Base-by-base conservation (phyloP, 2,797 vertebrate genomes). In the Malurus leucopterus region DNA sequence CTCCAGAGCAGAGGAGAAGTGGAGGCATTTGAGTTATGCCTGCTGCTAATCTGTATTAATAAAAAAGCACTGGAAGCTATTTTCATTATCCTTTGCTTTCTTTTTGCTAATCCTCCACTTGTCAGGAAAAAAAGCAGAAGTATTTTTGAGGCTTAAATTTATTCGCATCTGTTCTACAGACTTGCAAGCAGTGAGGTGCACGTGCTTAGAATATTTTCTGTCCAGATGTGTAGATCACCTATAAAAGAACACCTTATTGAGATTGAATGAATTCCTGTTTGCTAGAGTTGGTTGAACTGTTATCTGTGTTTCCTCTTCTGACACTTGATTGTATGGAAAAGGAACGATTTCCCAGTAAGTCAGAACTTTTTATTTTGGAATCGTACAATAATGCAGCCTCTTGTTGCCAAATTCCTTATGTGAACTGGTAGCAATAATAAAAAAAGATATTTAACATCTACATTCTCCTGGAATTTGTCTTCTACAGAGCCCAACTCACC, bases 61-160 rank as follows among this genome's bases (percentile, higher is more conserved):
- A 81, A 58, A 84, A 69, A 84, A 78, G 4, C 22, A 29, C 26
- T 75, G 53, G 41, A 88, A 72, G 63, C 41, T 80, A 34, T 89
- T 89, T 80, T 43, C 59, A 57, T 75, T 72, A 93, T 84, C 20
- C 32, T 86, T 79, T 76, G n/a, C 46, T 92, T 88, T 67, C 15
- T 78, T 88, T 90, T 57, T 71, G 20, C 27, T 86, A 93, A 90
- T 86, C 74, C 78, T 62, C 78, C 6, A 1, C 40, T 80, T 59
- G 51, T 46, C 18, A 81, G 67, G 26, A 78, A 49, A 71, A 88
- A 88, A 53, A 34, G 11, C 32, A 54, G 5, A 16, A 41, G 18
- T 65, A 71, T 63, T 89, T 77, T 77, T 15, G 71, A 82, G 34
- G 41, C 40, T 76, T 78, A 75, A 61, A 49, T 74, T 86, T 71